Percentiles rank a stretch among this genome's conserved stretches.
Evolutionary conservation across 2,888 invertebrate species (phyloP).

Genomic region (Microdon myrmicae): DNA sequence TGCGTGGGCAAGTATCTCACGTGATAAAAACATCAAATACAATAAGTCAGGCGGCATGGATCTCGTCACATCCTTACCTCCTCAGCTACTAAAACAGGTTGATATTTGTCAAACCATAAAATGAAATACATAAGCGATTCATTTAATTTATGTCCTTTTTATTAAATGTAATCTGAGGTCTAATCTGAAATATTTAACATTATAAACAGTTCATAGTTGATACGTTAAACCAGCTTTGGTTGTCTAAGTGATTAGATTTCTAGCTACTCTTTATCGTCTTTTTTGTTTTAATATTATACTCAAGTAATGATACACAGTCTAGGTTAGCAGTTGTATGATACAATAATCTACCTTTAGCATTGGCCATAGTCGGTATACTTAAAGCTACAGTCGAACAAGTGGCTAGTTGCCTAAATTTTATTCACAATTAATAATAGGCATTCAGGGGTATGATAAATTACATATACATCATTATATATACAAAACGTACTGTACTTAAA

Average conservation of each 20-base stretch:
- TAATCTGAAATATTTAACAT: constrained; percentile 39
- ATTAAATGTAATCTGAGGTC: constrained; percentile 35
- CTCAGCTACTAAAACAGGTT: too few species aligned
- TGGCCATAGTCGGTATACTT: constrained; percentile 26
- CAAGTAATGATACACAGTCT: constrained; percentile 44
- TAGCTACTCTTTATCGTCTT: too few species aligned
- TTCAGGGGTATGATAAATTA: too few species aligned
- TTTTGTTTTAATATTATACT: constrained; percentile 12
- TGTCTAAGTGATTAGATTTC: constrained; percentile 32
- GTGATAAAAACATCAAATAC: too few species aligned
- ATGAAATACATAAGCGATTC: too few species aligned
- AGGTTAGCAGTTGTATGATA: constrained; percentile 31
- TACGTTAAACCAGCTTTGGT: constrained; percentile 45
- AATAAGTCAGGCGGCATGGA: too few species aligned
- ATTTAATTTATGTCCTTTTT: constrained; percentile 19
- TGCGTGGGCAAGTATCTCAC: too few species aligned
- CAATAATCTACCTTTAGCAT: constrained; percentile 25
- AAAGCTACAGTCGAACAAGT: constrained; percentile 24
- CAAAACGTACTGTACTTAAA: too few species aligned
- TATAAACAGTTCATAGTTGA: constrained; percentile 37
- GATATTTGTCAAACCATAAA: too few species aligned
- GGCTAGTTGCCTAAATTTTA: constrained; percentile 3
- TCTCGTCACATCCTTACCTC: too few species aligned
- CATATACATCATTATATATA: too few species aligned
- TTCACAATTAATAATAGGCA: constrained; percentile 41